Conservation (phyloP, 2,888 invertebrate genomes). For the Asteroscopus sphinx region DNA sequence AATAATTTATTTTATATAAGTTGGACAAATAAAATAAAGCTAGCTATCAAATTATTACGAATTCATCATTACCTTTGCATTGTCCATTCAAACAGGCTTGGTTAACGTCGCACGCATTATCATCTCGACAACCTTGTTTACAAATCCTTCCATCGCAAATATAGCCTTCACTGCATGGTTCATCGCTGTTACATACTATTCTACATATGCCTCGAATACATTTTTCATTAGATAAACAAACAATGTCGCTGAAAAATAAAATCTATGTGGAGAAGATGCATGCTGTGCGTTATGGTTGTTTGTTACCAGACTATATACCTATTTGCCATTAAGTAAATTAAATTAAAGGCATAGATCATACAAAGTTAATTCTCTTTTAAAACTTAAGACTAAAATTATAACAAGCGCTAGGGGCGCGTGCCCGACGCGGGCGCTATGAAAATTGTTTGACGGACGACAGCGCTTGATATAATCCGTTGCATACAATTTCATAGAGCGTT, state of each 20-base stretch:
- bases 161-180: slow-evolving; percentile 94
- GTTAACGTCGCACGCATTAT: slow-evolving; percentile 93
- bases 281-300: too few species aligned
- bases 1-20: neutral
- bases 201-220: slow-evolving; percentile 96
- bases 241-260: slow-evolving; percentile 91
- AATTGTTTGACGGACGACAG: too few species aligned
- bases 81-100: slow-evolving; percentile 95
- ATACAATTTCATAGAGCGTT: too few species aligned
- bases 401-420: too few species aligned
- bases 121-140: slow-evolving; percentile 96
- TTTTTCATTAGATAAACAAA: slow-evolving; percentile 95
- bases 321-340: too few species aligned
- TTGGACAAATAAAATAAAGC: slow-evolving; percentile 3
- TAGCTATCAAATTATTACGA: slow-evolving; percentile 6
- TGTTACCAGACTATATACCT: too few species aligned
- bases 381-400: too few species aligned
- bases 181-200: slow-evolving; percentile 96
- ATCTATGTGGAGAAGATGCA: too few species aligned
- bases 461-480: too few species aligned
- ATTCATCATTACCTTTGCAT: slow-evolving; percentile 91
- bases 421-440: too few species aligned
- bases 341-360: too few species aligned
- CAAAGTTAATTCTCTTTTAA: too few species aligned
- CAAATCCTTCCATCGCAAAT: slow-evolving; percentile 97